Conservation (phyloP, 2,797 vertebrate genomes). For the Champsocephalus esox region DNA sequence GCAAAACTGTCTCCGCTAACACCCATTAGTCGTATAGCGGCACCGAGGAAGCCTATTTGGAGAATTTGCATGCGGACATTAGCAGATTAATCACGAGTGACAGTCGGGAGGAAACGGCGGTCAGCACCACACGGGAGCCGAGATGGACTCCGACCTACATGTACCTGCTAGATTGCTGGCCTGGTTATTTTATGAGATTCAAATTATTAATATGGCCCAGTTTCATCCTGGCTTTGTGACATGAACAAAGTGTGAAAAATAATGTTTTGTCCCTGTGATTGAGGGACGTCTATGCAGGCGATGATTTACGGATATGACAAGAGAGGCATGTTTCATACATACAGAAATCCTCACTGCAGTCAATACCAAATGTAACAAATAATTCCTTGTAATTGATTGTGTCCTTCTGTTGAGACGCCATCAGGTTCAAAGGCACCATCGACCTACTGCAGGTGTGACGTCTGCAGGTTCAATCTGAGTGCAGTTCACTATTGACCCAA, state of each 20-base stretch:
- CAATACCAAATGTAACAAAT: background rate
- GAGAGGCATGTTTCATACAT: background rate
- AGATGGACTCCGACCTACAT: conserved; percentile 78
- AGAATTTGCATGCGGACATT: conserved; percentile 83
- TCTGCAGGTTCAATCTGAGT: background rate
- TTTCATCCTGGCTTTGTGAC: conserved; percentile 49
- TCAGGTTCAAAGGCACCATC: conserved; percentile 19
- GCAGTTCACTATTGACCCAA: conserved; percentile 5
- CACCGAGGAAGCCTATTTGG: conserved; percentile 69
- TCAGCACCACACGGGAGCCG: conserved; percentile 67
- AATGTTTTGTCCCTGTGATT: conserved; percentile 22
- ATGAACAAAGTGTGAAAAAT: conserved; percentile 17
- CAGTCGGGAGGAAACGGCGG: conserved; percentile 68
- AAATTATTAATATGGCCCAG: conserved; percentile 71
- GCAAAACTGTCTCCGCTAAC: conserved; percentile 79
- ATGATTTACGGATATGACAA: conserved; percentile 18
- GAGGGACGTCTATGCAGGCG: conserved; percentile 35
- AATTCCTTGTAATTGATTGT: background rate
- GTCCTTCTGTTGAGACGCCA: background rate
- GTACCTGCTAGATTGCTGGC: conserved; percentile 61
- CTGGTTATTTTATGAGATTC: conserved; percentile 69
- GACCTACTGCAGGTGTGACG: conserved; percentile 7
- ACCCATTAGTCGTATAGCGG: conserved; percentile 77
- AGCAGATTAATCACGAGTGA: conserved; percentile 85
- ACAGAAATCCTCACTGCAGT: conserved; percentile 16